Base-by-base conservation (phyloP, 2,888 invertebrate species). In the Drosophila mayaguana region DNA sequence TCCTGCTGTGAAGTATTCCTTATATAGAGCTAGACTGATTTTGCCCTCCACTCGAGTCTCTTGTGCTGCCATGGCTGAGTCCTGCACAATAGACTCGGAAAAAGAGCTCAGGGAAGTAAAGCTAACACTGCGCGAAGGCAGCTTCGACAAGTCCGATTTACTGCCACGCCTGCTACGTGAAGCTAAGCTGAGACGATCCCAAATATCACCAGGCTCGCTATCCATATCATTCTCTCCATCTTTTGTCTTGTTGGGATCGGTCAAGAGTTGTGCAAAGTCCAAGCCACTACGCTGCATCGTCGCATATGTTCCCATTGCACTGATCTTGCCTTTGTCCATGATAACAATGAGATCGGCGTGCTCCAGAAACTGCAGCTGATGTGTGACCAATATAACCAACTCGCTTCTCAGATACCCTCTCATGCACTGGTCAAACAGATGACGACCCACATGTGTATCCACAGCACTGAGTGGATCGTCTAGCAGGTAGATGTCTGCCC, bases 391-490 rank as follows among this genome's bases (percentile, higher is more conserved):
- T 50, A 97, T 93, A 0, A 96, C 95, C 9, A 96, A 95, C 91
- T 96, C 96, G 14, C 94, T 94, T 51, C 93, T 93, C 53, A 97
- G 92, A 79, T 85, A 92, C 6, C 90, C 89, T 18, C 87, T 86
- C 89, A 93, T 92, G 60, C 92, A 93, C 57, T 92, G 89, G 60
- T 98, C 97, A 93, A 98, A 98, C 86, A 98, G 94, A 92, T 97
- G 96, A 16, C 96, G 95, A 4, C 97, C 97, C 1, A 98, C 98
- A 91, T 97, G 96, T 0, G 97, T 95, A 93, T 98, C 98, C 25
- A 98, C 98, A 0, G 98, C 98, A 62, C 97, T 96, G 54, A 98
- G 93, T 0, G 98, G 98, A 93, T 98, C 98, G 92, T 98, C 98
- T 59, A 98, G 93, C 16, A 98, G 93, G 91, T 97, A 98, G 76